These are phyloP conservation scores for Forbesichthys agassizii DNA, from an alignment of 2,113 vertebrate species.

Conservation along the genomic window DNA sequence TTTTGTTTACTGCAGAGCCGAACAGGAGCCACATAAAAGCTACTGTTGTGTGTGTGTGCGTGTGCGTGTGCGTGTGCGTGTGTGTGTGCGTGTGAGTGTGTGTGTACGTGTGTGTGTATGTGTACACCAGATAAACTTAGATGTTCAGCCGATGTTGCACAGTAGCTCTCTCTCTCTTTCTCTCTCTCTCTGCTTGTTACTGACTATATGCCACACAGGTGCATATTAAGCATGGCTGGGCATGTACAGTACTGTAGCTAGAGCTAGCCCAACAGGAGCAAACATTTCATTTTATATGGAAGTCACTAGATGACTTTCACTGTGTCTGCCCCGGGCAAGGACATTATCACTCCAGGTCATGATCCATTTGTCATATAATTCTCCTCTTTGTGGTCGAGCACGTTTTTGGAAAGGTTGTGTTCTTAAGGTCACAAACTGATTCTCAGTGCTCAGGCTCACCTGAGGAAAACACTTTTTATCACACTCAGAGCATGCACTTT, in stretches of 20 bases:
- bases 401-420: conserved; percentile 16
- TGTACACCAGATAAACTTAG: neutral
- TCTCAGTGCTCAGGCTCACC: neutral
- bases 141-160: conserved; percentile 18
- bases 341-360: conserved; percentile 27
- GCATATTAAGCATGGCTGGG: conserved; percentile 50
- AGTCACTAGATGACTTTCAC: conserved; percentile 38
- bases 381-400: neutral
- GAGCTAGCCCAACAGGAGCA: conserved; percentile 42
- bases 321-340: conserved; percentile 21
- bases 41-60: conserved; percentile 1
- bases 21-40: conserved; percentile 27
- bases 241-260: conserved; percentile 37
- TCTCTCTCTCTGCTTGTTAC: neutral
- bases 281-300: conserved; percentile 53
- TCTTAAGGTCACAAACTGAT: conserved; percentile 11
- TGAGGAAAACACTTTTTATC: neutral
- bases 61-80: conserved; percentile 2
- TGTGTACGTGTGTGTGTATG: neutral
- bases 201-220: conserved; percentile 17
- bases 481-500: neutral
- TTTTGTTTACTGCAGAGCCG: neutral
- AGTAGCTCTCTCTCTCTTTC: neutral
- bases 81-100: neutral
- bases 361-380: conserved; percentile 20